These are phyloP conservation scores for Glyphotaelius pellucidus DNA, from an alignment of 2,888 invertebrate species.

Conservation along the genomic window DNA sequence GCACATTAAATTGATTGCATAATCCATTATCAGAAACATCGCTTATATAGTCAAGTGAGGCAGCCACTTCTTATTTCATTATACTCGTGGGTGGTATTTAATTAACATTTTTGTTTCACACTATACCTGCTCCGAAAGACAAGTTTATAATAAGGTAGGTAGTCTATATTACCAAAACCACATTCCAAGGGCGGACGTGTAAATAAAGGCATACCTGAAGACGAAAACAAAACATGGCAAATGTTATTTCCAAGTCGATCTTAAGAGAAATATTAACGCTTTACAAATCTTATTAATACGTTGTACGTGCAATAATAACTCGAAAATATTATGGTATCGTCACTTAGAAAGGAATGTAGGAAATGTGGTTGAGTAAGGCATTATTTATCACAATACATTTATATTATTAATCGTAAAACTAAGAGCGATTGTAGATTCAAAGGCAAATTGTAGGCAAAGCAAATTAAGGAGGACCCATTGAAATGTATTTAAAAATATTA, in stretches of 20 bases:
- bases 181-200: conserved; percentile 24
- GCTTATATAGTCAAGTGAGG: background rate
- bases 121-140: conserved; percentile 4
- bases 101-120: background rate
- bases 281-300: background rate
- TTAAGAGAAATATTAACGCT: background rate
- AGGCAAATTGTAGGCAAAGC: too few relatives aligned
- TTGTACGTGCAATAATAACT: background rate
- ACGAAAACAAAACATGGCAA: background rate
- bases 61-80: background rate
- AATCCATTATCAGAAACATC: background rate
- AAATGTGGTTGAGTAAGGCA: background rate
- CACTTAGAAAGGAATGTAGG: background rate
- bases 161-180: conserved; percentile 4
- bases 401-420: background rate
- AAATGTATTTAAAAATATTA: too few relatives aligned
- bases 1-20: background rate
- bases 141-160: background rate
- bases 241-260: background rate
- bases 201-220: background rate
- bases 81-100: background rate
- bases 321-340: background rate
- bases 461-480: too few relatives aligned
- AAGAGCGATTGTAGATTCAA: background rate
- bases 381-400: too few relatives aligned